Evolutionary conservation across 2,797 vertebrate species (phyloP).

Genomic region (Alectoris magna): DNA sequence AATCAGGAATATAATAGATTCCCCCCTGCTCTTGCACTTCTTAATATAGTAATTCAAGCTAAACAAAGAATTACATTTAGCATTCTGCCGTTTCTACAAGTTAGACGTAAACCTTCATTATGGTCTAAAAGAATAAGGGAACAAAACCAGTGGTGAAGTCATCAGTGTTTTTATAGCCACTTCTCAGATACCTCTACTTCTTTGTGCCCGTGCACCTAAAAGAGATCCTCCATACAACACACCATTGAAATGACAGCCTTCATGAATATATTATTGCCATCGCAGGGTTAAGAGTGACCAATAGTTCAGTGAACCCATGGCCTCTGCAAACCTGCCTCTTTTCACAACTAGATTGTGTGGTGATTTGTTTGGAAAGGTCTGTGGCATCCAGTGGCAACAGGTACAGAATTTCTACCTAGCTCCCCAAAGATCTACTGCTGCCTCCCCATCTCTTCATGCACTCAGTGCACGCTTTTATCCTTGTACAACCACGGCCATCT

Average conservation of each 20-base stretch:
- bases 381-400: not conserved
- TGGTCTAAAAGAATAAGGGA: not conserved
- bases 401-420: not conserved
- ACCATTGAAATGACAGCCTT: not conserved
- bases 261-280: not conserved
- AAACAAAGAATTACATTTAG: not conserved
- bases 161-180: not conserved
- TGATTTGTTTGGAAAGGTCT: not conserved
- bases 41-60: not conserved
- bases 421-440: not conserved
- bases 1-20: not conserved
- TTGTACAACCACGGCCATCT: not conserved
- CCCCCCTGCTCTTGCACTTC: accelerated
- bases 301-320: not conserved
- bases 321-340: not conserved
- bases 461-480: not conserved
- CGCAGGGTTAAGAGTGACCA: not conserved
- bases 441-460: accelerated
- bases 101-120: not conserved
- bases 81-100: not conserved
- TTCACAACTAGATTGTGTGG: not conserved
- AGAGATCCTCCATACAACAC: not conserved
- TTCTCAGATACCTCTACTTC: not conserved
- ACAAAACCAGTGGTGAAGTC: not conserved
- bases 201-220: not conserved